Conservation (phyloP, 2,113 vertebrate genomes). For the Corythornis vintsioides region DNA sequence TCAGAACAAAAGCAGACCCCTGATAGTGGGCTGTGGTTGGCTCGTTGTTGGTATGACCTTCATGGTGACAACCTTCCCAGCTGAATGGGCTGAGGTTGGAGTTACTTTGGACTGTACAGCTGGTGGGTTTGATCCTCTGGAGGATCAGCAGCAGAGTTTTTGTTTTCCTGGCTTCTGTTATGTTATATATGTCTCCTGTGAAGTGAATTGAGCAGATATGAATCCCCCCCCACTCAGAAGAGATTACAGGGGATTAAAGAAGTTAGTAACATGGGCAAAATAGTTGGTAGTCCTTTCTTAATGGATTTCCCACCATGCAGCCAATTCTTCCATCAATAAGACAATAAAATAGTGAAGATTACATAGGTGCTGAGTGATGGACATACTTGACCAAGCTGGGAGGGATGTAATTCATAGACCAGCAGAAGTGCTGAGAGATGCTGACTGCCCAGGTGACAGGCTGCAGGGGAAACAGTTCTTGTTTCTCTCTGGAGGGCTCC, state of each 20-base stretch:
- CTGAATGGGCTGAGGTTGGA: neutral
- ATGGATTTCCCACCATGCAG: constrained; percentile 57
- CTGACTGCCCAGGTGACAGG: constrained; percentile 57
- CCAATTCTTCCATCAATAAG: constrained; percentile 65
- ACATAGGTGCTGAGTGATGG: constrained; percentile 66
- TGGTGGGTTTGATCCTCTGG: neutral
- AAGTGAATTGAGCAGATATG: constrained; percentile 32
- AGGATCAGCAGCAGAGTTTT: neutral
- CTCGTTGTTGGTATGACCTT: neutral
- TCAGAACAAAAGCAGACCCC: neutral
- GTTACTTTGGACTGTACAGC: neutral
- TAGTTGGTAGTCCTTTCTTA: constrained; percentile 49
- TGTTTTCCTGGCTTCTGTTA: constrained; percentile 22
- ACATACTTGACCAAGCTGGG: constrained; percentile 54
- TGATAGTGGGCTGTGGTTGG: neutral
- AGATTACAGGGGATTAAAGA: constrained; percentile 63
- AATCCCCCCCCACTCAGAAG: constrained; percentile 16
- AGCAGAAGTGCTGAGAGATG: constrained; percentile 66
- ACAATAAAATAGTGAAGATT: constrained; percentile 64
- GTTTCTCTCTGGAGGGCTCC: constrained; percentile 39
- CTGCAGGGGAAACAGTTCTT: neutral
- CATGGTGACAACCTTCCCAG: neutral
- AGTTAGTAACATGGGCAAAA: constrained; percentile 1
- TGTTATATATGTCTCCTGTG: neutral
- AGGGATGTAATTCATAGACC: constrained; percentile 63